A percentile compares a stretch with the other conserved stretches of the same genome.
phyloP scores from a whole-genome alignment of 2,888 invertebrate species.

The Rhodophaea formosa region DNA sequence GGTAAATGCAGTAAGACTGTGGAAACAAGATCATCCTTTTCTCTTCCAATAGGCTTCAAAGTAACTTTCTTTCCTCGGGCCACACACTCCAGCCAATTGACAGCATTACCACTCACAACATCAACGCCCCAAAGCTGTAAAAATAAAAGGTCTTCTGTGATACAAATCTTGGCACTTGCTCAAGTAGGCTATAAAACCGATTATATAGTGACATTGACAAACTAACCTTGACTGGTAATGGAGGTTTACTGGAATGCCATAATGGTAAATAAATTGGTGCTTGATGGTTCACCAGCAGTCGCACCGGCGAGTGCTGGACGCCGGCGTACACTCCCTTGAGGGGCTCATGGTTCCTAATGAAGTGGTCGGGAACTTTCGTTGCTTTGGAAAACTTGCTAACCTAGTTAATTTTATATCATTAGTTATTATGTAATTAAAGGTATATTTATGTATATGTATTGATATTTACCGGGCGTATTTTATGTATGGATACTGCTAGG shows the following conservation, averaged over 20 bases:
- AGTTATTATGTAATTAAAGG: constrained; percentile 62
- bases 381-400: constrained; percentile 83
- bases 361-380: constrained; percentile 79
- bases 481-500: constrained; percentile 78
- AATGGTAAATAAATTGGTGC: constrained; percentile 79
- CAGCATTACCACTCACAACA: constrained; percentile 73
- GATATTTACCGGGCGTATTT: constrained; percentile 81
- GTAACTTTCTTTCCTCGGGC: constrained; percentile 72
- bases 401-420: constrained; percentile 52
- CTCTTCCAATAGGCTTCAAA: constrained; percentile 69
- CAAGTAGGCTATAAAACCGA: constrained; percentile 28
- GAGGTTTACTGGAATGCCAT: constrained; percentile 74
- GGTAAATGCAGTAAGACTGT: constrained; percentile 71
- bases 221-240: constrained; percentile 76
- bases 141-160: neutral
- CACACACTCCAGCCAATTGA: constrained; percentile 82
- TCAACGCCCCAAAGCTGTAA: constrained; percentile 75
- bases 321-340: constrained; percentile 74
- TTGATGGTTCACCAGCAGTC: constrained; percentile 78
- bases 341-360: constrained; percentile 74
- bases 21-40: constrained; percentile 69
- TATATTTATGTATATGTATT: constrained; percentile 24
- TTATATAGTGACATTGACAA: constrained; percentile 26
- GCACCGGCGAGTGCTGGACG: constrained; percentile 74
- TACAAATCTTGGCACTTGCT: constrained; percentile 36